Evolutionary conservation across 1,140 invertebrate genomes (phyloP), one percentile per base, ranked within the genome.

Genomic region (Chlorops oryzae): DNA sequence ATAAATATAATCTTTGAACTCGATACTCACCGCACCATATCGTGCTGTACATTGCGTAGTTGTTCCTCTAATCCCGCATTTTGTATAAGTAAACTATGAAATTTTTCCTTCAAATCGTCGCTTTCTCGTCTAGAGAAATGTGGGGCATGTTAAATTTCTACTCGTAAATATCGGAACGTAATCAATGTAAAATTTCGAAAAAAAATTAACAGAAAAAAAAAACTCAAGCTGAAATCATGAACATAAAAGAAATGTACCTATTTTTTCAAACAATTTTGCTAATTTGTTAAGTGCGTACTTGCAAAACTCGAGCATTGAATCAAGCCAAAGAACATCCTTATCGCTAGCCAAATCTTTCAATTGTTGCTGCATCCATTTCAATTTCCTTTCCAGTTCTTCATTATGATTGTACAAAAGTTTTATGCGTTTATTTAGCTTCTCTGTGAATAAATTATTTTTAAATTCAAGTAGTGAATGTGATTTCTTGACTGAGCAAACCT

Each of bases 251-350:
- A 45, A 45, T 17, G n/a, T 20, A 22, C 43, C 43, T 45, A 45
- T 45, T 34, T 45, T 34, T 17, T 34, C 43, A 34, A 47, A 17
- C 41, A 47, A 43, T 34, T 53, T 57, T 52, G 58, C 50, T 35
- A 68, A 49, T 44, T 56, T 28, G 45, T 60, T 55, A 43, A 49
- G 47, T 54, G 58, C 65, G 63, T 66, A 72, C 69, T 70, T 71
- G 69, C 69, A 71, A 54, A 68, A 71, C 54, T 59, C 59, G 46
- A 72, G 44, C 57, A 72, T 67, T n/a, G 67, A 70, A 52, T 71
- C 65, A 18, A 73, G 52, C 70, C 70, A 72, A 34, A 58, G 58
- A 5, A 65, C 62, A 0, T 53, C 62, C 35, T 71, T 65, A 13
- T 68, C 48, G 17, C 51, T 61, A 38, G 62, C 63, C 52, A 72